A percentile compares a stretch with the other conserved stretches of the same genome.
These are phyloP conservation scores for Picus viridis DNA, from an alignment of 2,797 vertebrate species.

Conservation along the genomic window DNA sequence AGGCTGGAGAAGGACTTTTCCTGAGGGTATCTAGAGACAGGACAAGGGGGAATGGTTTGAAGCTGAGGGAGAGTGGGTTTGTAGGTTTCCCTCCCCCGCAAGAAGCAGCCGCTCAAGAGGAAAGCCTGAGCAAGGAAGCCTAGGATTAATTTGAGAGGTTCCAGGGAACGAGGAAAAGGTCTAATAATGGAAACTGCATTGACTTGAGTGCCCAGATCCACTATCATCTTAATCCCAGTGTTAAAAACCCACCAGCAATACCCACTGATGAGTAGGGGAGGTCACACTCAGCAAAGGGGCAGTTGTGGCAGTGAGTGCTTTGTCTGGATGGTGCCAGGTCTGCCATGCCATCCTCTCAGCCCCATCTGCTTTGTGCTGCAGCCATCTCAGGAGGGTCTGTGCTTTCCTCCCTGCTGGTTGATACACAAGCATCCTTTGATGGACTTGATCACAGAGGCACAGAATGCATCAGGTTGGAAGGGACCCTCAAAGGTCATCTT, in stretches of 20 bases:
- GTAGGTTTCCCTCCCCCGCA: background rate
- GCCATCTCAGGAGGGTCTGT: fast-evolving
- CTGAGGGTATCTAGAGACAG: too few species aligned
- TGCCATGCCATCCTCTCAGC: fast-evolving
- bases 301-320: background rate
- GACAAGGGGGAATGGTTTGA: too few species aligned
- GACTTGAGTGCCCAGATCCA: constrained; percentile 22
- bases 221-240: background rate
- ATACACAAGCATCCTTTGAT: background rate
- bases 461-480: too few species aligned
- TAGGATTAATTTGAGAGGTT: constrained; percentile 47
- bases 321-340: background rate
- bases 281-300: background rate
- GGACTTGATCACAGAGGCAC: too few species aligned
- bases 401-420: background rate
- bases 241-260: constrained; percentile 2
- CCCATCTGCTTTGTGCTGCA: background rate
- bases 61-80: background rate
- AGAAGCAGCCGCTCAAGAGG: background rate
- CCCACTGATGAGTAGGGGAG: background rate
- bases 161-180: background rate
- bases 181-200: constrained; percentile 29
- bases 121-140: background rate
- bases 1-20: too few species aligned
- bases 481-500: too few species aligned